Base-by-base conservation (phyloP, 1,140 invertebrate genomes). In the Formica exsecta region DNA sequence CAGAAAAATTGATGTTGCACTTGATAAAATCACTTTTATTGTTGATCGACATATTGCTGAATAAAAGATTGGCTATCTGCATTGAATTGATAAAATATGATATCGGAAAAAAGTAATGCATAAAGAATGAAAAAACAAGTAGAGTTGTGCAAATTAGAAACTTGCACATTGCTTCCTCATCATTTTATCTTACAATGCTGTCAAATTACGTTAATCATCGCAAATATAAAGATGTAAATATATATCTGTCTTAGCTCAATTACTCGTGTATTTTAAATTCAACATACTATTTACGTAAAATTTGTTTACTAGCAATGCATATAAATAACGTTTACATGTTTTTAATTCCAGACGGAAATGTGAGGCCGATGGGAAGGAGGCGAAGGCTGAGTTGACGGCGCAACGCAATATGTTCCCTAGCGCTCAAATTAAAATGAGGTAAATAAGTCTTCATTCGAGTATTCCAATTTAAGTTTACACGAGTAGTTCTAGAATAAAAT, bases 361-460 rank as follows among this genome's bases (percentile, higher is more conserved):
- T 95, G 96, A 97, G 91, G 94, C 95, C 91, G 96, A 96, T 85
- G 95, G 93, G 86, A 96, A 96, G 94, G 96, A 96, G 93, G 95
- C 95, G 84, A 96, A 96, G 95, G 89, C 93, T 81, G 96, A 96
- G 92, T 93, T 96, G 91, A 95, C 96, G 88, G 94, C 95, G 81
- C 93, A 95, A 90, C 94, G 96, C 93, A 96, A 95, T 93, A 96
- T 96, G 95, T 96, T 96, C 93, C 96, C 96, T 89, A 96, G 95
- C 93, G 94, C 96, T 91, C 96, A 96, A 94, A 96, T 96, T 93
- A 96, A 96, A 96, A 96, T 96, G 96, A 96, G 96, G 96, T 96
- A 95, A 93, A 91, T 87, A 84, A 79, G 84, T 68, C 48, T 73
- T 81, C 36, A 68, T 68, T 64, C 32, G 11, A 81, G 66, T 51